A percentile compares a stretch with the other conserved stretches of the same genome.
These are phyloP conservation scores for Diadophis punctatus DNA, from an alignment of 2,113 vertebrate genomes.

Conservation along the genomic window DNA sequence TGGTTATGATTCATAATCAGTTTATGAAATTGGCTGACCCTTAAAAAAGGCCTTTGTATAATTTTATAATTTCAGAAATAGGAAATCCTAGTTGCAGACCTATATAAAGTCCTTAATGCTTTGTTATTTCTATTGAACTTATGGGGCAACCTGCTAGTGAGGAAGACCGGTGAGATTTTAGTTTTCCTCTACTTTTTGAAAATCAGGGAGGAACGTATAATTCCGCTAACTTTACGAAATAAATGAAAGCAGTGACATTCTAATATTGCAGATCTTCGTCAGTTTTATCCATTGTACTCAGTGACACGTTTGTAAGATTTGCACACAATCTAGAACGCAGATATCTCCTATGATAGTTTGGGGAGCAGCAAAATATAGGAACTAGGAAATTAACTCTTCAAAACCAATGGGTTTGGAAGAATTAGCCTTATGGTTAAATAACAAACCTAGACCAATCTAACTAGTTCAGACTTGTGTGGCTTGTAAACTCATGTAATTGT, in stretches of 20 bases:
- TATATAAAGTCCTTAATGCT: not conserved
- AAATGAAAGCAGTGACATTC: not conserved
- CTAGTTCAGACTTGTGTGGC: not conserved
- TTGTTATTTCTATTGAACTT: not conserved
- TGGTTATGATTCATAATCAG: not conserved
- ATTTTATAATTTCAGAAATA: not conserved
- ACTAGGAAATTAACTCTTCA: not conserved
- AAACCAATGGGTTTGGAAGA: not conserved
- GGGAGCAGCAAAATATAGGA: not conserved
- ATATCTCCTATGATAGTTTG: not conserved
- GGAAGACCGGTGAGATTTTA: not conserved
- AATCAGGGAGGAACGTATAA: not conserved
- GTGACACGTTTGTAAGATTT: not conserved
- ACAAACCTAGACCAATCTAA: not conserved
- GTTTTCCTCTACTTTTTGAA: not conserved
- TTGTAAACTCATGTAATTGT: not conserved
- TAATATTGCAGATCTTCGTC: not conserved
- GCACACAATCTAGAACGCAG: not conserved
- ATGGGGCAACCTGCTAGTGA: not conserved
- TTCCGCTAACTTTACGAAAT: not conserved
- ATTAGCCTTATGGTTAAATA: not conserved
- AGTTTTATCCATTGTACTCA: not conserved
- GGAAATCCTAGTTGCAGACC: not conserved
- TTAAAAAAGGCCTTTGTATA: not conserved
- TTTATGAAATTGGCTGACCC: not conserved